These are phyloP conservation scores for Thamnophis sirtalis DNA, from an alignment of 2,113 vertebrate genomes.

Conservation along the genomic window DNA sequence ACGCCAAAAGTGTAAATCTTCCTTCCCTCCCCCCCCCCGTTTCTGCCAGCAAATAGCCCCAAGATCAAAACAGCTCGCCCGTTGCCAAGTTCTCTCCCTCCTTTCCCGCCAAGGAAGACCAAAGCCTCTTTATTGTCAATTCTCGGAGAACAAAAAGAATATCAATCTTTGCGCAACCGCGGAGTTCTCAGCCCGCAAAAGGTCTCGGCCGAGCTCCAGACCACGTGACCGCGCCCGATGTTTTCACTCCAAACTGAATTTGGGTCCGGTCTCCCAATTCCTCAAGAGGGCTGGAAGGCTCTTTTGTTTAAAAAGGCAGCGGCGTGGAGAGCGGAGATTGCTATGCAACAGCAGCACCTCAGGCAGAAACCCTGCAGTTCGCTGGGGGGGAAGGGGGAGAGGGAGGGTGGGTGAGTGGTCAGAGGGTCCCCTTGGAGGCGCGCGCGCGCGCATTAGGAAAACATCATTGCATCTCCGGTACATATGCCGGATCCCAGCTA, in stretches of 20 bases:
- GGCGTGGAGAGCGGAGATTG: background rate
- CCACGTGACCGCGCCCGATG: constrained; percentile 15
- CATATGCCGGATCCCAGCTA: background rate
- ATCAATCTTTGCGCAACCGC: background rate
- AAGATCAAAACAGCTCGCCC: background rate
- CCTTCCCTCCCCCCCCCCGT: background rate
- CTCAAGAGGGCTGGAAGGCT: constrained; percentile 4
- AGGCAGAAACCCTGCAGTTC: no score
- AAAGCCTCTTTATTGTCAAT: constrained; percentile 7
- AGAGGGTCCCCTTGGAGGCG: background rate
- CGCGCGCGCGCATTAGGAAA: background rate
- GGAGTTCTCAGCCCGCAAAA: constrained; percentile 3
- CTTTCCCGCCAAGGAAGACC: background rate
- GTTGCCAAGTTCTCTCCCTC: background rate
- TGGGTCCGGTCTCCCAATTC: background rate
- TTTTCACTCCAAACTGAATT: constrained; percentile 18
- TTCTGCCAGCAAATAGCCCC: background rate
- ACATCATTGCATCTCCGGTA: no score
- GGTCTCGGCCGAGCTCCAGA: background rate
- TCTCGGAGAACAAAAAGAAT: constrained; percentile 8
- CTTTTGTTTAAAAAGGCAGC: constrained; percentile 14
- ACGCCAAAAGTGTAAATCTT: constrained; percentile 10
- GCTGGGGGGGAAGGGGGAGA: background rate
- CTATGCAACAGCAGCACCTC: constrained; percentile 6
- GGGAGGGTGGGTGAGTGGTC: background rate